A percentile compares a stretch with the other conserved stretches of the same genome.
Conservation (phyloP, 1,140 invertebrate genomes). For the Calliopsis andreniformis region DNA sequence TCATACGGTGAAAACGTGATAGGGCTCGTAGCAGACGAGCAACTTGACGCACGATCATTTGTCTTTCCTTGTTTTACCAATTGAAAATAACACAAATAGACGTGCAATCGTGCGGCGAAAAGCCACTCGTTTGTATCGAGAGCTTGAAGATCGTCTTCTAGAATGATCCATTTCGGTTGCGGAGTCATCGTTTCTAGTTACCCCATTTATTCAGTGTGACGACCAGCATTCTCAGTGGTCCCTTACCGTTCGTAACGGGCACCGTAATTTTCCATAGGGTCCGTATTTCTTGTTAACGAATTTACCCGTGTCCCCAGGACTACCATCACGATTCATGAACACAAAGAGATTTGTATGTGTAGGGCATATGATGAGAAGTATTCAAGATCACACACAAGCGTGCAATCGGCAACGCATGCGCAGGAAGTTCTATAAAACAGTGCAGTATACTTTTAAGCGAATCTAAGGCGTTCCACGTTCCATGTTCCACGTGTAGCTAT, state of each 20-base stretch:
- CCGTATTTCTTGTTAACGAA: constrained; percentile 21
- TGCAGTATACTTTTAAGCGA: not conserved
- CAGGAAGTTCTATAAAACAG: not conserved
- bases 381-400: not conserved
- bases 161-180: not conserved
- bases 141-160: not conserved
- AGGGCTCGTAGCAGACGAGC: no score
- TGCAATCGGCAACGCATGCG: not conserved
- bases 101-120: no score
- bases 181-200: not conserved
- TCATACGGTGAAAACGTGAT: no score
- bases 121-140: not conserved
- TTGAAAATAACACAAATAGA: no score
- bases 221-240: constrained; percentile 31
- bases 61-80: no score
- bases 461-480: no score
- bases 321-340: not conserved
- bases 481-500: not conserved
- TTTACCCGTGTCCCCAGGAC: not conserved
- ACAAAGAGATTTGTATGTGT: not conserved
- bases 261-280: constrained; percentile 62
- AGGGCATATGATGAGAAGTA: not conserved
- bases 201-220: constrained; percentile 12
- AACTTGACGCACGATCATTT: no score
- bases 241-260: constrained; percentile 39